Base-by-base conservation (phyloP, 2,113 vertebrate species). In the Cyphomyrus plagiostoma region DNA sequence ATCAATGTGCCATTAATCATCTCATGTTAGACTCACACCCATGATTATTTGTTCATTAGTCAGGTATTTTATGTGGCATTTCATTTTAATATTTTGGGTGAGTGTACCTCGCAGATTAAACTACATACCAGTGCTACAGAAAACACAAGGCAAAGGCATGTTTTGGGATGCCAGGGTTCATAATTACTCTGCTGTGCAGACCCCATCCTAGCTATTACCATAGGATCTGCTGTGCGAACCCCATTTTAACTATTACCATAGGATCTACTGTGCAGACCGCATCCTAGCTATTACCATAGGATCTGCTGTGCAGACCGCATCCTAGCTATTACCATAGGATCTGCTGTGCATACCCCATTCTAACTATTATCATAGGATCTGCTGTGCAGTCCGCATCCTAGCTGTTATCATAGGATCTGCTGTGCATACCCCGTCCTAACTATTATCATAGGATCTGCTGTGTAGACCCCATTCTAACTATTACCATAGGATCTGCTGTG, bases 401-500 rank as follows among this genome's bases (percentile, higher is more conserved):
- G 4, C 53, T 56, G 7, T 56, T 90, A 87, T n/a, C 90, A 90
- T 90, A 50, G 66, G 21, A n/a, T 48, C 46, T 48, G 8, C 46
- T 48, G 7, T 48, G 46, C 46, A 48, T 6, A 53, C 52, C 17
- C 52, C 52, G 21, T 53, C 52, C 52, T 19, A 53, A 17, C 17
- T 53, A 19, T 53, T 90, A 87, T 30, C 90, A 90, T 90, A 49
- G 66, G 19, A n/a, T 48, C 46, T 48, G 8, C 46, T 48, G 46
- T 48, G 46, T 7, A 48, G 46, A 53, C 19, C 17, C 52, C 52
- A 56, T 56, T 4, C 53, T 21, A 56, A 19, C 53, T 56, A 21
- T 56, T 90, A 87, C 42, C 90, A 90, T 90, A 50, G 66, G 35
- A n/a, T 23, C 17, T n/a, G 49, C 11, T 45, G 23, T 48, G 58